phyloP scores from a whole-genome alignment of 64 coral and sea anemone genomes.

The Dendronephthya gigantea region DNA sequence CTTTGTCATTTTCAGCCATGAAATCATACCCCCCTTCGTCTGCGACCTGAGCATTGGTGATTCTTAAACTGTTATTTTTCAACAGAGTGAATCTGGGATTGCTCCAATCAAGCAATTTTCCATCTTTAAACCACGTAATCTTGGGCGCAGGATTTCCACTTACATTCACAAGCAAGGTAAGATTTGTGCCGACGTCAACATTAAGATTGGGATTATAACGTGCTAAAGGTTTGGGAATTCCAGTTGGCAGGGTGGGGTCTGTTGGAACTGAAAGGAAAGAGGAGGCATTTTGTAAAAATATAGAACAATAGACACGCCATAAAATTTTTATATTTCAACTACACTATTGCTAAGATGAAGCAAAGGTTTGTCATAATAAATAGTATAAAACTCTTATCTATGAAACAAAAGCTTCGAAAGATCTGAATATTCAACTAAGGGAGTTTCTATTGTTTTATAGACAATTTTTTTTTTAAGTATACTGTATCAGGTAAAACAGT shows the following conservation, averaged over 20 bases:
- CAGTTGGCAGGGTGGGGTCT: not conserved
- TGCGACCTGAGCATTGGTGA: not conserved
- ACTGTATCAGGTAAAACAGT: too few relatives aligned
- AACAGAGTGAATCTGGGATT: not conserved
- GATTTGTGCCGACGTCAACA: not conserved
- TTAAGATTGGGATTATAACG: not conserved
- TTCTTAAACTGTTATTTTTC: not conserved
- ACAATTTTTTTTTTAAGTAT: too few relatives aligned
- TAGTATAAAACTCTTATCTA: too few relatives aligned
- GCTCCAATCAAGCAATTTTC: not conserved
- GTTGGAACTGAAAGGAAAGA: not conserved
- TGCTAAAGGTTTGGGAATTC: not conserved
- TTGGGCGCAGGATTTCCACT: not conserved
- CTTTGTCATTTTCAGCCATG: slow-evolving; percentile 22
- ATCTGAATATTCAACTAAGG: too few relatives aligned
- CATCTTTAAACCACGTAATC: not conserved
- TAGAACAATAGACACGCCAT: not conserved
- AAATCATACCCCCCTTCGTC: not conserved
- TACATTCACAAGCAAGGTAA: slow-evolving; percentile 1
- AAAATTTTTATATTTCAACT: too few relatives aligned
- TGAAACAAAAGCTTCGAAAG: too few relatives aligned
- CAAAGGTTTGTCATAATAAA: too few relatives aligned
- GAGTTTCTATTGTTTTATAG: too few relatives aligned
- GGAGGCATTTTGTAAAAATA: not conserved
- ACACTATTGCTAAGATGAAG: too few relatives aligned